Conservation (phyloP, 2,888 invertebrate species). For the Hypercompe scribonia region DNA sequence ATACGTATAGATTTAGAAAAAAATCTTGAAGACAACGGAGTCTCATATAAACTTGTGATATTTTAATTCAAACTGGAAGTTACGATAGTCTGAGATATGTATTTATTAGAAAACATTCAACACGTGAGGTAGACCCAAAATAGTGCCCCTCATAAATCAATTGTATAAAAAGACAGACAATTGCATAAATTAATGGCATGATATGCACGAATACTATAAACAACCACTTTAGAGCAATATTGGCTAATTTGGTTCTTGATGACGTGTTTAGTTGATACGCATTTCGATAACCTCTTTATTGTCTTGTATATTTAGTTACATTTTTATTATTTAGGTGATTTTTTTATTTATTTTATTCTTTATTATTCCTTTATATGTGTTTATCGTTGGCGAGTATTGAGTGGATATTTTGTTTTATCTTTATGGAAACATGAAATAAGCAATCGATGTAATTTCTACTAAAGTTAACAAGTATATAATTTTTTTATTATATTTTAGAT, state of each 20-base stretch:
- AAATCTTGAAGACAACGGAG: too few relatives aligned
- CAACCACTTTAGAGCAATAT: background rate
- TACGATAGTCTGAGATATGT: background rate
- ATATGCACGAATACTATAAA: background rate
- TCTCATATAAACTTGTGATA: too few relatives aligned
- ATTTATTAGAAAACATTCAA: background rate
- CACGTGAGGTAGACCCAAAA: background rate
- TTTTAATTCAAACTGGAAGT: too few relatives aligned
- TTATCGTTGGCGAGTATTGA: too few relatives aligned
- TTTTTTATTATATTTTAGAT: too few relatives aligned
- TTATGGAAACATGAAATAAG: too few relatives aligned
- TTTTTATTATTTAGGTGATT: background rate
- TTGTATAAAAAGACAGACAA: background rate
- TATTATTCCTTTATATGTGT: too few relatives aligned
- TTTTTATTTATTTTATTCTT: too few relatives aligned
- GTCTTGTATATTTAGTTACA: background rate
- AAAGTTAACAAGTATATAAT: too few relatives aligned
- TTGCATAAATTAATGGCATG: background rate
- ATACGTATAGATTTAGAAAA: too few relatives aligned
- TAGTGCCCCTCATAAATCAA: background rate
- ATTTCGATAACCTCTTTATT: background rate
- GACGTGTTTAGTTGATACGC: background rate
- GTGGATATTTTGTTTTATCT: too few relatives aligned
- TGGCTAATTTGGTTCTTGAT: background rate
- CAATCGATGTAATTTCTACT: too few relatives aligned